Percentiles rank a stretch among this genome's conserved stretches.
Evolutionary conservation across 2,113 vertebrate species (phyloP).

Genomic region (Gallinago undulata): DNA sequence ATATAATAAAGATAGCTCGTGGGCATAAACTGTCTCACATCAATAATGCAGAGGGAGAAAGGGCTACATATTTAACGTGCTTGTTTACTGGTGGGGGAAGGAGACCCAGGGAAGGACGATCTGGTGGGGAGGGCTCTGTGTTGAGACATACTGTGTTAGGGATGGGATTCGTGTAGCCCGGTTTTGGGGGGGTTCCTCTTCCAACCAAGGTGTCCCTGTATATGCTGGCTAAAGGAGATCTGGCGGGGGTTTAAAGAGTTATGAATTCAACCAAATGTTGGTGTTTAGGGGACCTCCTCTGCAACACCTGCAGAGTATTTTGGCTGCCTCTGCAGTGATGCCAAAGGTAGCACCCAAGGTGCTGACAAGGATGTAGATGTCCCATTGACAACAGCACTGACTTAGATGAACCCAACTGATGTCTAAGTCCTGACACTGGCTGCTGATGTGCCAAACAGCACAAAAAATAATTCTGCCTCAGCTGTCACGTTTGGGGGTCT

Average conservation of each 20-base stretch:
- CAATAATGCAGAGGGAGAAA: slow-evolving; percentile 41
- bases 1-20: slow-evolving; percentile 44
- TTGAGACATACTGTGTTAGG: neutral
- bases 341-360: neutral
- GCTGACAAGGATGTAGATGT: neutral
- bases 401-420: neutral
- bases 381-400: neutral
- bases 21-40: neutral
- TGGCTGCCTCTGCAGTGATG: neutral
- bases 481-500: neutral
- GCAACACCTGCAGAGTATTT: rapidly evolving
- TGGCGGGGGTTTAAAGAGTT: neutral
- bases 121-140: neutral
- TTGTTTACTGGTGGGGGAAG: neutral
- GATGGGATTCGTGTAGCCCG: neutral
- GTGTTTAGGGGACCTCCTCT: neutral
- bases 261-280: neutral
- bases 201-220: neutral
- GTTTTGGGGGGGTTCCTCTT: neutral
- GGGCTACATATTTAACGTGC: neutral
- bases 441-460: neutral
- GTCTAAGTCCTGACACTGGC: neutral
- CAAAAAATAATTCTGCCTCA: neutral
- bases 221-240: neutral
- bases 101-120: neutral